These are phyloP conservation scores for Cheilosia soror DNA, from an alignment of 2,888 invertebrate genomes.

Conservation along the genomic window DNA sequence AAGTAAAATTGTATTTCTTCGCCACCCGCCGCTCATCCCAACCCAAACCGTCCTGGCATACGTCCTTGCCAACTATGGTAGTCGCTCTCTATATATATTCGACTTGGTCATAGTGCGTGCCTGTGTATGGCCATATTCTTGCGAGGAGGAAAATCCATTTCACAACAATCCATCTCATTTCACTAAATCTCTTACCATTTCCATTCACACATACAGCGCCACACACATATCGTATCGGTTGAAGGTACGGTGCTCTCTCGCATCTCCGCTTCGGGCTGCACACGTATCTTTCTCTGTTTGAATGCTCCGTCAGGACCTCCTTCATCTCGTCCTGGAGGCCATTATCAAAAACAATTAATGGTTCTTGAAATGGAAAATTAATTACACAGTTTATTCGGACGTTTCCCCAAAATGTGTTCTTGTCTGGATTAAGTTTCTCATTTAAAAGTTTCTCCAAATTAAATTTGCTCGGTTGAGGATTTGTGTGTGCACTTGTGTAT, in stretches of 20 bases:
- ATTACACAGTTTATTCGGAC: slow-evolving; percentile 79
- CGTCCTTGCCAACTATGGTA: slow-evolving; percentile 16
- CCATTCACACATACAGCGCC: slow-evolving; percentile 25
- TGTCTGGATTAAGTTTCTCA: slow-evolving; percentile 79
- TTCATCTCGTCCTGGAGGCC: slow-evolving; percentile 73
- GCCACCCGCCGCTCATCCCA: slow-evolving; percentile 16
- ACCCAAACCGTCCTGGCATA: background rate
- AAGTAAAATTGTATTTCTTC: slow-evolving; percentile 71
- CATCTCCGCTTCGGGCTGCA: slow-evolving; percentile 59
- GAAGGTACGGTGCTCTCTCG: background rate
- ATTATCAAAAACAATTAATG: slow-evolving; percentile 79
- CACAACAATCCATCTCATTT: slow-evolving; percentile 75
- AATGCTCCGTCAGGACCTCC: slow-evolving; percentile 63
- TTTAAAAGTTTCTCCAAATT: slow-evolving; percentile 78
- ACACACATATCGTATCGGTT: background rate
- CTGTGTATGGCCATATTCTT: slow-evolving; percentile 17
- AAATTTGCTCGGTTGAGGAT: slow-evolving; percentile 77
- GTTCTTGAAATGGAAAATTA: slow-evolving; percentile 79
- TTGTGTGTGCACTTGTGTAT: slow-evolving; percentile 60
- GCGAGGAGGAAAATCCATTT: slow-evolving; percentile 61
- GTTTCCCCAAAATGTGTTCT: slow-evolving; percentile 78
- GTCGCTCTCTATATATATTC: background rate
- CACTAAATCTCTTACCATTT: slow-evolving; percentile 63
- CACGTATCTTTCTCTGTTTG: slow-evolving; percentile 68
- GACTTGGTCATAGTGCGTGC: slow-evolving; percentile 32